phyloP scores from a whole-genome alignment of 2,113 vertebrate genomes.

The Myotis brandtii region DNA sequence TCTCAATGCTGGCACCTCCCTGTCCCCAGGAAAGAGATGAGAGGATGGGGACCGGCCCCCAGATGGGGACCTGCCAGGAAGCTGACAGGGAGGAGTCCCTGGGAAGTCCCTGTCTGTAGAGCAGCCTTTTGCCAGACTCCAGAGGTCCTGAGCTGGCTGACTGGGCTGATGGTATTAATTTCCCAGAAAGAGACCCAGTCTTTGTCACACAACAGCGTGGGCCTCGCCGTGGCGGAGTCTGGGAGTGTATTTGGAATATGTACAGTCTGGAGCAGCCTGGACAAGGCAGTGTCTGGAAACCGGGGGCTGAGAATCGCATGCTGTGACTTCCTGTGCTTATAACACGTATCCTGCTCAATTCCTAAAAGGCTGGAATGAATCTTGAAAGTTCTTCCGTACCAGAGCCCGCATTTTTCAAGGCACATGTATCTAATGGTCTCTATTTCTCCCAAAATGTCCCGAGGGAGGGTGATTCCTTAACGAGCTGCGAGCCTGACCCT shows the following conservation, averaged over 20 bases:
- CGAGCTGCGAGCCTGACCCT: neutral
- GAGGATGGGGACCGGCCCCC: neutral
- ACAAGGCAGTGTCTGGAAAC: neutral
- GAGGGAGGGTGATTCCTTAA: neutral
- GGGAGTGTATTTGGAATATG: neutral
- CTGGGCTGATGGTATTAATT: neutral
- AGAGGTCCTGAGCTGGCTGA: neutral
- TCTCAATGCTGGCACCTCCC: neutral
- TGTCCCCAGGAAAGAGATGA: neutral
- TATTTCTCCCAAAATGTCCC: neutral
- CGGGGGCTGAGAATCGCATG: neutral
- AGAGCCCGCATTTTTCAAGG: neutral
- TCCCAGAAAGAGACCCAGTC: neutral
- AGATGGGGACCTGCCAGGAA: neutral
- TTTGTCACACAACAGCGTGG: neutral
- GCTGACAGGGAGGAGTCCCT: neutral
- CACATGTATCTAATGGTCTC: neutral
- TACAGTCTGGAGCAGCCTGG: neutral
- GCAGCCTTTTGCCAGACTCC: neutral
- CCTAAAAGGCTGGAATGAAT: neutral
- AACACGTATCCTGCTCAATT: neutral
- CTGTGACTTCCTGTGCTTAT: neutral
- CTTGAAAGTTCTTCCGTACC: neutral
- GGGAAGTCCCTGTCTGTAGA: neutral
- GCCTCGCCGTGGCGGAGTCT: accelerated